A percentile compares a stretch with the other conserved stretches of the same genome.
Conservation (phyloP, 2,888 invertebrate species). For the Dasysyrphus albostriatus region DNA sequence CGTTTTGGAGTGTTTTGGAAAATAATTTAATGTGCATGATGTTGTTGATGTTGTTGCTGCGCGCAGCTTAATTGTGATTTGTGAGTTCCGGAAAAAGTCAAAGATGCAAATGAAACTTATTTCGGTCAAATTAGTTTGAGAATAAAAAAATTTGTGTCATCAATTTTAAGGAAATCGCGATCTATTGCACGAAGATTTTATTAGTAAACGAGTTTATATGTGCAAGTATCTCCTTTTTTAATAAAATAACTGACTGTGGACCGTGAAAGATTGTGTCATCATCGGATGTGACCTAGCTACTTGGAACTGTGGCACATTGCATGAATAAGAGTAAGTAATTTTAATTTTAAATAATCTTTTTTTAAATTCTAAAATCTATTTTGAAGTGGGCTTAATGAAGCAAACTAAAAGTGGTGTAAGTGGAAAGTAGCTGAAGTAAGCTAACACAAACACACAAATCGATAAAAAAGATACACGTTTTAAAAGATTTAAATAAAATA, state of each 20-base stretch:
- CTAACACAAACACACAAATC: too few relatives aligned
- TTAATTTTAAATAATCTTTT: too few relatives aligned
- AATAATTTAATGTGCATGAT: conserved; percentile 17
- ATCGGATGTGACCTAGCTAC: too few relatives aligned
- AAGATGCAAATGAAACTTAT: conserved; percentile 30
- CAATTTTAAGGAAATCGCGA: neutral
- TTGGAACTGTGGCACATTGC: too few relatives aligned
- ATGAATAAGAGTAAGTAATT: too few relatives aligned
- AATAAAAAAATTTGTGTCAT: conserved; percentile 2
- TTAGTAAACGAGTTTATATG: neutral
- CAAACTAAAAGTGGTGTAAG: too few relatives aligned
- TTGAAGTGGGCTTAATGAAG: too few relatives aligned
- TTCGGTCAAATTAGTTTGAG: conserved; percentile 22
- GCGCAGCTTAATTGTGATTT: conserved; percentile 15
- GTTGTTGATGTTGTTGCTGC: conserved; percentile 2
- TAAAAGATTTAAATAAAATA: too few relatives aligned
- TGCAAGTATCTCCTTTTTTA: neutral
- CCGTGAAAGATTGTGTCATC: neutral
- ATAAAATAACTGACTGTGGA: neutral
- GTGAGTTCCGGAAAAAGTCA: conserved; percentile 49
- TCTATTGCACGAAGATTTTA: neutral
- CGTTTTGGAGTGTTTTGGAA: conserved; percentile 41
- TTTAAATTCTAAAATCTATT: too few relatives aligned
- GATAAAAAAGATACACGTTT: too few relatives aligned
- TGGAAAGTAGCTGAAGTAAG: too few relatives aligned